These are phyloP conservation scores for Phortica okadai DNA, from an alignment of 2,888 invertebrate species.

Conservation along the genomic window DNA sequence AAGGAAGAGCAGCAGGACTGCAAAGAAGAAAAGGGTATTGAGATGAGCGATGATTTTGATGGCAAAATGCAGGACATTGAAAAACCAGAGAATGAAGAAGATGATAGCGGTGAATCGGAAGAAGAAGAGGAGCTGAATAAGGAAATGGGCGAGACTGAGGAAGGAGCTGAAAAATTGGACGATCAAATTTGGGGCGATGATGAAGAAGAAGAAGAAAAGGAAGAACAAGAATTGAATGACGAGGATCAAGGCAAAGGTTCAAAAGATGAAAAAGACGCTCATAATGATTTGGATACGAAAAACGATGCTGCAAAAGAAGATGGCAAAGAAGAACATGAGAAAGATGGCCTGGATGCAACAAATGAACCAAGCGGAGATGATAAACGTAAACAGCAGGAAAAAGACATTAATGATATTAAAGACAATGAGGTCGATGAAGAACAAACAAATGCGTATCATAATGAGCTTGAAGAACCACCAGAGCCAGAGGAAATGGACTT, in stretches of 20 bases:
- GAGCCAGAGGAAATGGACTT: slow-evolving; percentile 92
- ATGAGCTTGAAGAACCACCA: slow-evolving; percentile 85
- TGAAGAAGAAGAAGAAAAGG: slow-evolving; percentile 84
- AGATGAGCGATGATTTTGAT: slow-evolving; percentile 97
- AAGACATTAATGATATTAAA: slow-evolving; percentile 90
- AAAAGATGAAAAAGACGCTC: slow-evolving; percentile 84
- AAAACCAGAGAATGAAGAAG: slow-evolving; percentile 79
- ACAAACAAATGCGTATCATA: slow-evolving; percentile 88
- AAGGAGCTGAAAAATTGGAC: slow-evolving; percentile 88
- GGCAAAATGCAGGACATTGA: slow-evolving; percentile 82
- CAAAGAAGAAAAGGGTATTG: slow-evolving; percentile 93
- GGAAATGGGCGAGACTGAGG: slow-evolving; percentile 96
- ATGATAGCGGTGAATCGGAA: slow-evolving; percentile 81
- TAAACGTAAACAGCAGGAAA: slow-evolving; percentile 77
- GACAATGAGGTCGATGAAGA: slow-evolving; percentile 88
- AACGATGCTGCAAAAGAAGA: slow-evolving; percentile 78
- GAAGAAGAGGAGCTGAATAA: slow-evolving; percentile 92
- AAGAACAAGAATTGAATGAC: slow-evolving; percentile 79
- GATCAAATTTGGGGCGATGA: slow-evolving; percentile 91
- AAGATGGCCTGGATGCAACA: slow-evolving; percentile 75
- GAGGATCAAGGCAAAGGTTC: slow-evolving; percentile 83
- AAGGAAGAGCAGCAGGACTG: slow-evolving; percentile 86
- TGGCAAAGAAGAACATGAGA: slow-evolving; percentile 79
- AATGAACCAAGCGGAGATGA: slow-evolving; percentile 66
- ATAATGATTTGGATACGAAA: slow-evolving; percentile 75